These are phyloP conservation scores for Cydia pomonella DNA, from an alignment of 1,140 invertebrate genomes.

Conservation along the genomic window DNA sequence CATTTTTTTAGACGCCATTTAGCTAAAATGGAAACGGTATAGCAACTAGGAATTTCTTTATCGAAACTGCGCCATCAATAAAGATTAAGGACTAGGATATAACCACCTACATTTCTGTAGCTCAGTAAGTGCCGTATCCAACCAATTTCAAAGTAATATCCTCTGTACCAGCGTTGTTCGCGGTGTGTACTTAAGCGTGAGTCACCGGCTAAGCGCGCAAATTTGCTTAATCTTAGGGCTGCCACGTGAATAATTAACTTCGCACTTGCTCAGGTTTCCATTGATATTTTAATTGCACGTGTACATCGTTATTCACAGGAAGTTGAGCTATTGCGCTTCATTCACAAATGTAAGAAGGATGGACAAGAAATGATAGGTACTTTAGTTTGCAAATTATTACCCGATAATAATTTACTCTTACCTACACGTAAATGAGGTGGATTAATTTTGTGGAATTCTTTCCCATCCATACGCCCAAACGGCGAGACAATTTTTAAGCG, in stretches of 20 bases:
- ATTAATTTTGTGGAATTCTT: too few relatives aligned
- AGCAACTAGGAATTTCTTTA: neutral
- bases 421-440: too few relatives aligned
- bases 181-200: constrained; percentile 4
- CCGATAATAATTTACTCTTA: too few relatives aligned
- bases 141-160: neutral
- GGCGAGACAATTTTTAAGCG: too few relatives aligned
- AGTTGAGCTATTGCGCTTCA: neutral
- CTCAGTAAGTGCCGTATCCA: constrained; percentile 16
- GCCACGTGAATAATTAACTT: constrained; percentile 19
- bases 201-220: constrained; percentile 23
- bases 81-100: too few relatives aligned
- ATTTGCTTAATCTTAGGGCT: constrained; percentile 33
- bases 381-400: neutral
- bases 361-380: too few relatives aligned
- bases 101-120: neutral
- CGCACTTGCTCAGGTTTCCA: constrained; percentile 22
- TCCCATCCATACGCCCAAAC: too few relatives aligned
- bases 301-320: neutral
- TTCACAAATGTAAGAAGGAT: neutral
- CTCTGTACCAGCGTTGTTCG: neutral
- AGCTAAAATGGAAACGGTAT: neutral
- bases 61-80: too few relatives aligned
- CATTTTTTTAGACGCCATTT: neutral
- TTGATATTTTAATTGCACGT: constrained; percentile 28